These are phyloP conservation scores for Ochropleura leucogaster DNA, from an alignment of 2,888 invertebrate genomes.

Conservation along the genomic window DNA sequence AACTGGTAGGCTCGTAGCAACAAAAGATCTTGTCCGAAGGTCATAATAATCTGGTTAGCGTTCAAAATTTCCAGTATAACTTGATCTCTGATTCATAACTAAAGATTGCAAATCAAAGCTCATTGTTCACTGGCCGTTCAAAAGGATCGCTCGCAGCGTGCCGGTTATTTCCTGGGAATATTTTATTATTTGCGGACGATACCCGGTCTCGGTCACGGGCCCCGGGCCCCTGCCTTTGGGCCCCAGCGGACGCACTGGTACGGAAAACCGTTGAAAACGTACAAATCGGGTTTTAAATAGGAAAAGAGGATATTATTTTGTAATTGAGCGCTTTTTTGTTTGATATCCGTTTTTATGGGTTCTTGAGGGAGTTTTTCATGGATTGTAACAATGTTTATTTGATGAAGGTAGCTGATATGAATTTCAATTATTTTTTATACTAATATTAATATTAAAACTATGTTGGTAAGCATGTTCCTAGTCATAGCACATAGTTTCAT, in stretches of 20 bases:
- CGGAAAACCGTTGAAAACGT: slow-evolving; percentile 60
- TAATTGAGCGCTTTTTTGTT: slow-evolving; percentile 35
- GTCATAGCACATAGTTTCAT: not conserved
- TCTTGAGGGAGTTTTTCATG: not conserved
- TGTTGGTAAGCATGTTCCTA: not conserved
- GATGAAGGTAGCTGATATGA: not conserved
- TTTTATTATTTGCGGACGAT: slow-evolving; percentile 63
- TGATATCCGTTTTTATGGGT: slow-evolving; percentile 18
- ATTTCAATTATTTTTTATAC: not conserved
- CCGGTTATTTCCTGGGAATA: slow-evolving; percentile 58
- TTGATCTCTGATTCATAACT: slow-evolving; percentile 1
- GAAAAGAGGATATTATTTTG: slow-evolving; percentile 49
- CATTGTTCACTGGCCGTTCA: slow-evolving; percentile 23
- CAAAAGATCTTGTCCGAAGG: slow-evolving; percentile 45
- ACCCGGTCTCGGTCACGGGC: not conserved
- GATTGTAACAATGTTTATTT: not conserved
- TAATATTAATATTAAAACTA: not conserved
- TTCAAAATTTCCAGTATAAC: slow-evolving; percentile 3
- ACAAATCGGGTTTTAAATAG: slow-evolving; percentile 42
- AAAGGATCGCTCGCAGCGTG: slow-evolving; percentile 49
- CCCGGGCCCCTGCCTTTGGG: not conserved
- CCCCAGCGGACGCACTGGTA: slow-evolving; percentile 36
- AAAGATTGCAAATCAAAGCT: not conserved
- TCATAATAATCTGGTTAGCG: slow-evolving; percentile 50
- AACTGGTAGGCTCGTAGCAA: slow-evolving; percentile 21